Conservation (phyloP, 92 coral and sea anemone genomes). For the Isaurus tuberculatus region DNA sequence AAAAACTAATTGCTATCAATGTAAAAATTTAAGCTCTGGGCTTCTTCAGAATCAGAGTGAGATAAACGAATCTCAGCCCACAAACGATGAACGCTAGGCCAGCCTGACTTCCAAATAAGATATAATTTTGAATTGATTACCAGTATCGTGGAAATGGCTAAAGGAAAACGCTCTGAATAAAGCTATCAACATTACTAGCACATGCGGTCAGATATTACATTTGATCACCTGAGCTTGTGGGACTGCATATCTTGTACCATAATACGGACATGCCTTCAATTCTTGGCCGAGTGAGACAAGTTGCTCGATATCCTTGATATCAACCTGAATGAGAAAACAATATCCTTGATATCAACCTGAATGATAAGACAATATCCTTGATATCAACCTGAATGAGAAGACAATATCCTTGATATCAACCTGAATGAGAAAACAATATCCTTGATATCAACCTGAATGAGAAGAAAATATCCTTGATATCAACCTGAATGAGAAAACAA, state of each 20-base stretch:
- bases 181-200: neutral
- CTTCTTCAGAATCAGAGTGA: too few relatives aligned
- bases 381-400: slow-evolving; percentile 68
- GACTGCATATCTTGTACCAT: slow-evolving; percentile 90
- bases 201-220: neutral
- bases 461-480: slow-evolving; percentile 17
- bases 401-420: slow-evolving; percentile 80
- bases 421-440: slow-evolving; percentile 70
- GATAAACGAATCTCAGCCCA: too few relatives aligned
- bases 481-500: slow-evolving; percentile 58
- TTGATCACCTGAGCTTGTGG: slow-evolving; percentile 87
- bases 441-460: slow-evolving; percentile 71
- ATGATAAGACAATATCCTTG: slow-evolving; percentile 67
- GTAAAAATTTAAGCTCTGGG: too few relatives aligned
- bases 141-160: too few relatives aligned
- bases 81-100: too few relatives aligned
- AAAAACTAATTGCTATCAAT: too few relatives aligned
- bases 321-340: slow-evolving; percentile 62
- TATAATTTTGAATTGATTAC: too few relatives aligned
- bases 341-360: neutral
- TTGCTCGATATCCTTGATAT: slow-evolving; percentile 90
- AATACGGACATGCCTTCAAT: slow-evolving; percentile 91
- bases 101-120: too few relatives aligned
- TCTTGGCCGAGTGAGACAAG: slow-evolving; percentile 92
- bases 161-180: too few relatives aligned